phyloP scores from a whole-genome alignment of 64 coral and sea anemone genomes.

The Platygyra sinensis region DNA sequence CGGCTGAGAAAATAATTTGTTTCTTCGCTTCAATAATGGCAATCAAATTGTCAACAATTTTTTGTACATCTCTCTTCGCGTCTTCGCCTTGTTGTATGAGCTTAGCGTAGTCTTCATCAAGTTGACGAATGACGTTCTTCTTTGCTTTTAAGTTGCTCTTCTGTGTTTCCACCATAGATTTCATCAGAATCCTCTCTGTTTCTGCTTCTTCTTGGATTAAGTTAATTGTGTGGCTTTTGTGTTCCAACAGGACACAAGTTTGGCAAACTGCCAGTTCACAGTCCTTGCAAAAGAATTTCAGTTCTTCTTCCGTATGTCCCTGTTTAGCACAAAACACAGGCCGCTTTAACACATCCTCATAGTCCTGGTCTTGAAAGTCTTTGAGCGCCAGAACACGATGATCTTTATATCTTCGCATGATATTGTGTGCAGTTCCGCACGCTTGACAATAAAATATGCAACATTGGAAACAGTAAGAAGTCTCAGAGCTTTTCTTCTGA shows the following conservation, averaged over 20 bases:
- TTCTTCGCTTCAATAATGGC: not conserved
- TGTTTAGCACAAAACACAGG: not conserved
- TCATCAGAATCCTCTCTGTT: not conserved
- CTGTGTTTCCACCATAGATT: not conserved
- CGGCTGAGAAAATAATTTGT: not conserved
- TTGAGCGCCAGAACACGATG: slow-evolving; percentile 6
- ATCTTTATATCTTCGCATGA: not conserved
- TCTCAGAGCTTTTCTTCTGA: not conserved
- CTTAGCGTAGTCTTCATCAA: slow-evolving; percentile 14
- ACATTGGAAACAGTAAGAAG: slow-evolving; percentile 5
- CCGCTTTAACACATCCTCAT: slow-evolving; percentile 3
- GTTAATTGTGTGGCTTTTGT: not conserved
- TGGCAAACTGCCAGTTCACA: slow-evolving; percentile 2
- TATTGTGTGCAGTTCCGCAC: not conserved
- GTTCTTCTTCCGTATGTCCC: not conserved
- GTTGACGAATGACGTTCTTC: not conserved
- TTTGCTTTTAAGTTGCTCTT: not conserved
- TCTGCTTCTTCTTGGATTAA: not conserved
- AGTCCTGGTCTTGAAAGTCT: slow-evolving; percentile 31
- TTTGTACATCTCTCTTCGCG: not conserved
- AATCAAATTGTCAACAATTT: not conserved
- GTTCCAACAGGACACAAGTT: not conserved
- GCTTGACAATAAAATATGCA: not conserved
- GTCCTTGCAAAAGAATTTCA: not conserved
- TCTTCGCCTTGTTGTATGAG: not conserved